These are phyloP conservation scores for Onychostruthus taczanowskii DNA, from an alignment of 2,113 vertebrate species.

Conservation along the genomic window DNA sequence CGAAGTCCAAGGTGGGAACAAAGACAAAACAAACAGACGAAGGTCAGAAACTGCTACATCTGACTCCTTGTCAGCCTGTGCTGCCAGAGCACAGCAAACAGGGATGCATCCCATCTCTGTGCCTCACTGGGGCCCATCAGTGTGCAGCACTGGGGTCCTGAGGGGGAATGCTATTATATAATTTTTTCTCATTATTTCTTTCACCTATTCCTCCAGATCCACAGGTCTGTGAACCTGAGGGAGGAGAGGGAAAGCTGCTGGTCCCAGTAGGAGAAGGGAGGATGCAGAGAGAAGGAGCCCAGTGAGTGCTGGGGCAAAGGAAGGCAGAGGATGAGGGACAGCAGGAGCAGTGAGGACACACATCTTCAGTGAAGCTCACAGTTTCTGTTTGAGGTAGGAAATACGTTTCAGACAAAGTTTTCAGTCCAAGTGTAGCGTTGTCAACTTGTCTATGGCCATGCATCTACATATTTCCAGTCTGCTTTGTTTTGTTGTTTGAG, in stretches of 20 bases:
- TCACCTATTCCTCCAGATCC: neutral
- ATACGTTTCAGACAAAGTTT: neutral
- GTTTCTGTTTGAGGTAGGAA: neutral
- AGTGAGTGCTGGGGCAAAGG: neutral
- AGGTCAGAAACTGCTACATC: neutral
- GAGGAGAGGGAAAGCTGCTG: neutral
- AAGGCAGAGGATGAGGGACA: neutral
- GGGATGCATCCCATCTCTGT: neutral
- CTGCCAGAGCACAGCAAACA: neutral
- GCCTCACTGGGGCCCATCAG: neutral
- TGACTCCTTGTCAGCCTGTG: neutral
- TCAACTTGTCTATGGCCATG: neutral
- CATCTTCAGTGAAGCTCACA: neutral
- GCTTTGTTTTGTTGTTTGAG: neutral
- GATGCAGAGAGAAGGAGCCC: neutral
- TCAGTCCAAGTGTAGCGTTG: neutral
- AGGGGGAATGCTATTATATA: neutral
- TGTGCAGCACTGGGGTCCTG: neutral
- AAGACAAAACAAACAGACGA: neutral
- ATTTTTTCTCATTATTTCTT: neutral
- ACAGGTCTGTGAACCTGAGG: neutral
- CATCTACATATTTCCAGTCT: neutral
- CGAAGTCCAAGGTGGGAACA: neutral
- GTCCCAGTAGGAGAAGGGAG: rapidly evolving
- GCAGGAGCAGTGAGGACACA: neutral